Evolutionary conservation across 2,113 vertebrate genomes (phyloP).

Genomic region (Cyprinus carpio): DNA sequence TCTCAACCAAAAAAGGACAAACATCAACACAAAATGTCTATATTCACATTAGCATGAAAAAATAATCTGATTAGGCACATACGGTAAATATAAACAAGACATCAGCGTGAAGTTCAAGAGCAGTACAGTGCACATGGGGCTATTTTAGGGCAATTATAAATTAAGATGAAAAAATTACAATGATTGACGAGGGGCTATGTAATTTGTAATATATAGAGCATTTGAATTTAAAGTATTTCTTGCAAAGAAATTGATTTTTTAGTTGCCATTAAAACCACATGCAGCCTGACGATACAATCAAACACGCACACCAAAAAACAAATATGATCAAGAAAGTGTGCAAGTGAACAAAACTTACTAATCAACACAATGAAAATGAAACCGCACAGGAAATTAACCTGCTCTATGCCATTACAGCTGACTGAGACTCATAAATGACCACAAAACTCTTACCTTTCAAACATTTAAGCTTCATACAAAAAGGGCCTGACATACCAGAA

Average conservation of each 20-base stretch:
- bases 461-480: slow-evolving; percentile 22
- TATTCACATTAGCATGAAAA: slow-evolving; percentile 31
- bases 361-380: slow-evolving; percentile 36
- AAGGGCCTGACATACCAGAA: not conserved
- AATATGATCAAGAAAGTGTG: slow-evolving; percentile 36
- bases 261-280: slow-evolving; percentile 13
- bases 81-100: slow-evolving; percentile 71
- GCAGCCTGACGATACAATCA: slow-evolving; percentile 3
- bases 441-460: slow-evolving; percentile 6
- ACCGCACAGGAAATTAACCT: slow-evolving; percentile 24
- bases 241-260: not conserved
- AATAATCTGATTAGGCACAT: slow-evolving; percentile 70
- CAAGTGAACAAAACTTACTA: slow-evolving; percentile 27
- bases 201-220: not conserved
- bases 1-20: slow-evolving; percentile 11
- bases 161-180: slow-evolving; percentile 60
- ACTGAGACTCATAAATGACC: not conserved
- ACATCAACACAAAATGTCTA: slow-evolving; percentile 33
- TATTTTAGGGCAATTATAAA: slow-evolving; percentile 43
- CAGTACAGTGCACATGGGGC: slow-evolving; percentile 27
- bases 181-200: slow-evolving; percentile 39
- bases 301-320: not conserved
- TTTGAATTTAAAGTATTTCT: not conserved
- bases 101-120: slow-evolving; percentile 51
- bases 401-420: slow-evolving; percentile 8